A percentile compares a stretch with the other conserved stretches of the same genome.
phyloP scores from a whole-genome alignment of 2,113 vertebrate genomes.

The western clawed frog (Xenopus tropicalis) region DNA sequence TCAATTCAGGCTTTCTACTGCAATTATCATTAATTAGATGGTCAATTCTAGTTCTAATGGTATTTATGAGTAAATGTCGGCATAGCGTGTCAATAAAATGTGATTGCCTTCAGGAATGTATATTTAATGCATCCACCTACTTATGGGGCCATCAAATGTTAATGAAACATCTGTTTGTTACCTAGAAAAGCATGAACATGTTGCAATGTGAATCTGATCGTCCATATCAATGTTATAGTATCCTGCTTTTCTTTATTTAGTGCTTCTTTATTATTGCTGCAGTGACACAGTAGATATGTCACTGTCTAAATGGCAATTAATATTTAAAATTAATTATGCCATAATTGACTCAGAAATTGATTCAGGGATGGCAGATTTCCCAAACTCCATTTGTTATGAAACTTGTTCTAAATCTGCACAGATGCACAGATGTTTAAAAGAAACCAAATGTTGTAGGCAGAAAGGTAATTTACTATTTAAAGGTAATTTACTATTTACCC shows the following conservation, averaged over 20 bases:
- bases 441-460: too few relatives aligned
- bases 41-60: not conserved
- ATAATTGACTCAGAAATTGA: not conserved
- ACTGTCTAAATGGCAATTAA: not conserved
- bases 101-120: not conserved
- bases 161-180: slow-evolving; percentile 1
- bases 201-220: not conserved
- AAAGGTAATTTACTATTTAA: too few relatives aligned
- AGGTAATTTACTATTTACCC: too few relatives aligned
- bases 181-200: not conserved
- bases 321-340: not conserved
- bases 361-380: too few relatives aligned
- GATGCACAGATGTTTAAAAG: too few relatives aligned
- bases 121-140: slow-evolving; percentile 1
- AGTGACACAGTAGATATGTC: not conserved
- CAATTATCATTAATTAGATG: slow-evolving; percentile 1
- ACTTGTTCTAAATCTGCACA: too few relatives aligned
- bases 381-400: too few relatives aligned
- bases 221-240: not conserved
- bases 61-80: not conserved
- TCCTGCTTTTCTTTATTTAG: not conserved
- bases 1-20: not conserved
- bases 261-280: not conserved
- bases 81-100: not conserved
- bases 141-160: not conserved